Percentiles rank a stretch among this genome's conserved stretches.
Evolutionary conservation across 1,140 invertebrate genomes (phyloP).

Genomic region (Andricus grossulariae): DNA sequence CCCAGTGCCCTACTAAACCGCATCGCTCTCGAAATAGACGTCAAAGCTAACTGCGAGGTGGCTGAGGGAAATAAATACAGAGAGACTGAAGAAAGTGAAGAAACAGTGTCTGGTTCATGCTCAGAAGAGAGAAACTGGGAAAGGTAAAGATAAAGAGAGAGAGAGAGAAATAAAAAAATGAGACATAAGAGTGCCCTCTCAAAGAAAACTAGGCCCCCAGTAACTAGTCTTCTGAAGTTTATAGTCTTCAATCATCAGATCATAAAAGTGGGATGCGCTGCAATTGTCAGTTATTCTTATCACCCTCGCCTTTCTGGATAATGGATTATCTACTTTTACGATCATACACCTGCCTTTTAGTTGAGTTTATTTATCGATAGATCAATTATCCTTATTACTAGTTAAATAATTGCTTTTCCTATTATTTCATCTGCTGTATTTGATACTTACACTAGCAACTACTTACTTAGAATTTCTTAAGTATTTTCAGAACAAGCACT

Average conservation of each 20-base stretch:
- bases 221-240: background rate
- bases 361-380: no score
- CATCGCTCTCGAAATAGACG: slow-evolving; percentile 43
- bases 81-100: background rate
- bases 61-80: background rate
- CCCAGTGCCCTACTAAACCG: slow-evolving; percentile 49
- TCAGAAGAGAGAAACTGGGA: slow-evolving; percentile 8
- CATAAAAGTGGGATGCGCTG: background rate
- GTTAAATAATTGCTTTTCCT: no score
- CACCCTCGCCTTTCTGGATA: background rate
- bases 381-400: no score
- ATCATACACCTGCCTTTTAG: background rate
- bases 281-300: background rate
- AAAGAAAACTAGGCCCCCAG: background rate
- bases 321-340: background rate
- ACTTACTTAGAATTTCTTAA: no score
- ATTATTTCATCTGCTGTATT: no score
- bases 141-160: background rate
- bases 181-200: background rate
- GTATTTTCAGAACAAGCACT: no score
- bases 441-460: no score
- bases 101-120: background rate
- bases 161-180: background rate
- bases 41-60: slow-evolving; percentile 21
- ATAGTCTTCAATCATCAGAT: background rate